phyloP scores from a whole-genome alignment of 2,113 vertebrate species.

The Trematocara unimaculatum region DNA sequence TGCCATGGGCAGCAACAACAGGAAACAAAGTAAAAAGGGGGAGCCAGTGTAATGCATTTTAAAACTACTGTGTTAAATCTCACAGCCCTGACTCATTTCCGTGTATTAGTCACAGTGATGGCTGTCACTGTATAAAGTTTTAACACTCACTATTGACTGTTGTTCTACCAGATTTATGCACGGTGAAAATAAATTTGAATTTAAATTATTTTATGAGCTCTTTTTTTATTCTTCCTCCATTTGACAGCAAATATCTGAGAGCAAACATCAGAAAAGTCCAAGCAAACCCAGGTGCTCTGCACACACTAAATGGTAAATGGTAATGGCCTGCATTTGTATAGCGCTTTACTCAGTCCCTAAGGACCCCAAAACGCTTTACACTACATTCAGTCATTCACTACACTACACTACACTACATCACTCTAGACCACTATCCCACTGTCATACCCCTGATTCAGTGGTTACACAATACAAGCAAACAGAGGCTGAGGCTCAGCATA shows the following conservation, averaged over 20 bases:
- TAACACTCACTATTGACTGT: background rate
- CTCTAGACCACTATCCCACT: background rate
- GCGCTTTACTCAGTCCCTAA: no score
- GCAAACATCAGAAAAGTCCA: background rate
- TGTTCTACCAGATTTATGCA: background rate
- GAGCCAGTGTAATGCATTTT: background rate
- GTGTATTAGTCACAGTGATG: background rate
- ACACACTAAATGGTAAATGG: background rate
- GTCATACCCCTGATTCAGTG: background rate
- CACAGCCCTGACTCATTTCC: background rate
- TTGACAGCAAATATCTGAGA: background rate
- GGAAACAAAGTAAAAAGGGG: background rate
- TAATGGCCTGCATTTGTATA: no score
- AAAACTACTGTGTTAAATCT: slow-evolving; percentile 15
- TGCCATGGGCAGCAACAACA: background rate
- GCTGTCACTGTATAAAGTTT: background rate
- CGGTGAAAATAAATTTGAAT: background rate
- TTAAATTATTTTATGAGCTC: background rate
- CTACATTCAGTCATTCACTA: no score
- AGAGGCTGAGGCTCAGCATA: background rate
- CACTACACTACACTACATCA: background rate
- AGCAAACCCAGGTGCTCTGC: background rate
- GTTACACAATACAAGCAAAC: background rate
- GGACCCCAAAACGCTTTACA: no score
- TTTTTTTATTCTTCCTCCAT: background rate